Evolutionary conservation across 2,888 invertebrate genomes (phyloP).

Genomic region (Arctia plantaginis): DNA sequence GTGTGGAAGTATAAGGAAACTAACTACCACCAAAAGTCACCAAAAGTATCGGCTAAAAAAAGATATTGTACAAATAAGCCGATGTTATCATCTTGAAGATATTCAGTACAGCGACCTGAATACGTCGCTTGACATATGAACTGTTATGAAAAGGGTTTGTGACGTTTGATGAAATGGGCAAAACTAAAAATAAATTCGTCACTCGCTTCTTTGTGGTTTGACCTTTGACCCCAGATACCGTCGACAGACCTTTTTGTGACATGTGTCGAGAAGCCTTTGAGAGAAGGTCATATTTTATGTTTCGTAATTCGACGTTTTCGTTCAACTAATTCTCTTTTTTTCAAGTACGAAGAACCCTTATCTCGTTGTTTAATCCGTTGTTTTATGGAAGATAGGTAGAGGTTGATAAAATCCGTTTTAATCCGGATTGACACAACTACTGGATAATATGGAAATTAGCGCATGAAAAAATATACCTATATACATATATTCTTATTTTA

Average conservation of each 20-base stretch:
- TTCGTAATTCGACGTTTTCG: neutral
- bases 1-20: too few relatives aligned
- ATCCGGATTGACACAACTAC: conserved; percentile 55
- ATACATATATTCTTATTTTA: too few relatives aligned
- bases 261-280: conserved; percentile 4
- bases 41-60: neutral
- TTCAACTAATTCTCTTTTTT: neutral
- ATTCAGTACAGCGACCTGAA: conserved; percentile 5
- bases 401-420: conserved; percentile 25
- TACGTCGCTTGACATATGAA: conserved; percentile 22
- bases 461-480: conserved; percentile 54
- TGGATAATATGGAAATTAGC: conserved; percentile 59
- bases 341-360: neutral
- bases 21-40: too few relatives aligned
- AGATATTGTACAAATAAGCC: neutral
- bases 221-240: conserved; percentile 34
- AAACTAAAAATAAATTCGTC: conserved; percentile 35
- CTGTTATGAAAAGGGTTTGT: conserved; percentile 19
- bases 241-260: conserved; percentile 18
- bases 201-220: conserved; percentile 24
- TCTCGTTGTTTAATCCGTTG: neutral
- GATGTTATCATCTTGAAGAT: neutral
- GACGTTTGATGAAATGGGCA: conserved; percentile 26
- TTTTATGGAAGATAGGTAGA: too few relatives aligned
- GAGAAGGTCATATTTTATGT: neutral